Evolutionary conservation across 2,888 invertebrate species (phyloP).

Genomic region (Drosophila formosana): DNA sequence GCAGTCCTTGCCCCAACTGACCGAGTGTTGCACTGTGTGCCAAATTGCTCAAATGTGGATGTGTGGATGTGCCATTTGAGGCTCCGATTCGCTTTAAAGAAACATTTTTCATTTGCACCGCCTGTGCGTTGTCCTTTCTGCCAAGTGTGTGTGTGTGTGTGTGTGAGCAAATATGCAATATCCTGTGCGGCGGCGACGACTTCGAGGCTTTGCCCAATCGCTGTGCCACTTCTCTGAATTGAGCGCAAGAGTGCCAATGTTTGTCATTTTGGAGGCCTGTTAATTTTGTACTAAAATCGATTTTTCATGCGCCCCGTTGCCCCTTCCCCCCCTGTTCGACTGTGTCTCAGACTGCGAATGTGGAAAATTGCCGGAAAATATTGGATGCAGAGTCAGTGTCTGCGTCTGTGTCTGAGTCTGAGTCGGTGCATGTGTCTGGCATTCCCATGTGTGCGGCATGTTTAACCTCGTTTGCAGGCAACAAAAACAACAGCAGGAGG

Average conservation of each 20-base stretch:
- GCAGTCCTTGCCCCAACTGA: not conserved
- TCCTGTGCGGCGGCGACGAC: slow-evolving; percentile 65
- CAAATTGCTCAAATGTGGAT: slow-evolving; percentile 55
- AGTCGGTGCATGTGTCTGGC: slow-evolving; percentile 45
- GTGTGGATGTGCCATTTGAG: slow-evolving; percentile 53
- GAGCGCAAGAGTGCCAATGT: slow-evolving; percentile 72
- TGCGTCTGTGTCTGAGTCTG: not conserved
- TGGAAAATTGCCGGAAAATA: slow-evolving; percentile 74
- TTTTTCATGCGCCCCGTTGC: slow-evolving; percentile 55
- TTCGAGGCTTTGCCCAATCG: slow-evolving; percentile 43
- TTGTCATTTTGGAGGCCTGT: slow-evolving; percentile 81
- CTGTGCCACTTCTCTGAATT: slow-evolving; percentile 42
- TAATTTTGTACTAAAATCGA: slow-evolving; percentile 80
- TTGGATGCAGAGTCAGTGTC: slow-evolving; percentile 56
- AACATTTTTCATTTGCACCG: slow-evolving; percentile 70
- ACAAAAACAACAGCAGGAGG: slow-evolving; percentile 11
- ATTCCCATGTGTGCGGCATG: slow-evolving; percentile 71
- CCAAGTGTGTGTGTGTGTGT: slow-evolving; percentile 1
- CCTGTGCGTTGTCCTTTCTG: not conserved
- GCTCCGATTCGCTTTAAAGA: slow-evolving; percentile 71
- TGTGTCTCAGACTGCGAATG: slow-evolving; percentile 38
- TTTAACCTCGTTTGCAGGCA: slow-evolving; percentile 74
- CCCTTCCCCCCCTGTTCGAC: slow-evolving; percentile 16
- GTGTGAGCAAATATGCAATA: slow-evolving; percentile 74
- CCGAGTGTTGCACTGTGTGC: slow-evolving; percentile 25